Percentiles rank a stretch among this genome's conserved stretches.
These are phyloP conservation scores for Arenaria interpres DNA, from an alignment of 2,113 vertebrate species.

Conservation along the genomic window DNA sequence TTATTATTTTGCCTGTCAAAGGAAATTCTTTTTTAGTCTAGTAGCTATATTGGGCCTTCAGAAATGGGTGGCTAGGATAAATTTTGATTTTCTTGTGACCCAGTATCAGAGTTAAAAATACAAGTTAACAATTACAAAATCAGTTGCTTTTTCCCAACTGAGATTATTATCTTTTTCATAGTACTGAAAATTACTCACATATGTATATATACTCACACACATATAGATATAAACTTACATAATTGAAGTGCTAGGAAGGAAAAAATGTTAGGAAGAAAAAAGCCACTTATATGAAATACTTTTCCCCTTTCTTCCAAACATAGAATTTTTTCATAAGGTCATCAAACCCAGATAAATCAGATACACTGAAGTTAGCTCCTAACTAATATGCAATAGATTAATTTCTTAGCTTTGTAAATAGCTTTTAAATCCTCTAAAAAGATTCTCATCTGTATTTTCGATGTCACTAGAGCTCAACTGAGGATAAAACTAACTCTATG, in stretches of 20 bases:
- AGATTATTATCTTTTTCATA: not conserved
- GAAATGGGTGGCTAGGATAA: not conserved
- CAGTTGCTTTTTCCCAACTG: not conserved
- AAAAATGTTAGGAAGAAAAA: not conserved
- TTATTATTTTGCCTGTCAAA: not conserved
- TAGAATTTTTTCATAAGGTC: not conserved
- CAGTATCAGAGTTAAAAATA: not conserved
- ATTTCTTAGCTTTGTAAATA: not conserved
- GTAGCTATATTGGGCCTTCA: not conserved
- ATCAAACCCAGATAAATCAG: not conserved
- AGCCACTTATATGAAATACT: not conserved
- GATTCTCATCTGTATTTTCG: not conserved
- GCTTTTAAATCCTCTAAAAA: not conserved
- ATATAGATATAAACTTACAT: not conserved
- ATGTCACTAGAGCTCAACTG: not conserved
- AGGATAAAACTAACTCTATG: not conserved
- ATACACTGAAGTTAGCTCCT: not conserved
- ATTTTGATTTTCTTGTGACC: not conserved
- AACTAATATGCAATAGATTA: not conserved
- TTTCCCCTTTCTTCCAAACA: not conserved
- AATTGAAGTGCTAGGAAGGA: not conserved
- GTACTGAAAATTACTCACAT: not conserved
- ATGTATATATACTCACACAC: not conserved
- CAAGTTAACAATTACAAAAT: not conserved
- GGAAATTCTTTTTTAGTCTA: not conserved